Evolutionary conservation across 2,888 invertebrate species (phyloP).

Genomic region (Tachina grossa): DNA sequence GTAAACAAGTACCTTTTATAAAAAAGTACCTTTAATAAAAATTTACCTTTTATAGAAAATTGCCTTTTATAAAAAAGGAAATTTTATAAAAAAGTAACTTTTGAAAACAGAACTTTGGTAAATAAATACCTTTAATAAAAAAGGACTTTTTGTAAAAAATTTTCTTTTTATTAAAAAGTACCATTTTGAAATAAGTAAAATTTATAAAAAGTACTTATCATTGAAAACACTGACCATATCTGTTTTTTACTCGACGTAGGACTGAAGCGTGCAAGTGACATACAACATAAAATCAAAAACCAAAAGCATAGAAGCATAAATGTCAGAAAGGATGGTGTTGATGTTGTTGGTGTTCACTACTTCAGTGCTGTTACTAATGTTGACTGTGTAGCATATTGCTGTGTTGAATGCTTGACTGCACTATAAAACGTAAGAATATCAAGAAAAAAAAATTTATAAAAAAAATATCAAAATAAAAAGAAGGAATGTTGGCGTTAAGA

Average conservation of each 20-base stretch:
- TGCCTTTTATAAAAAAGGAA: too few relatives aligned
- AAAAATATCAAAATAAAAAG: background rate
- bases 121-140: too few relatives aligned
- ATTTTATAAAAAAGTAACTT: too few relatives aligned
- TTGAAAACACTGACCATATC: background rate
- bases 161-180: too few relatives aligned
- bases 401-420: slow-evolving; percentile 40
- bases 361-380: slow-evolving; percentile 24
- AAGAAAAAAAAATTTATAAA: background rate
- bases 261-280: background rate
- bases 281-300: slow-evolving; percentile 20
- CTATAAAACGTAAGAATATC: background rate
- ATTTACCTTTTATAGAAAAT: too few relatives aligned
- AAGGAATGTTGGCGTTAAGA: slow-evolving; percentile 55
- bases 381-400: slow-evolving; percentile 51
- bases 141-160: too few relatives aligned
- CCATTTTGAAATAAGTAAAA: too few relatives aligned
- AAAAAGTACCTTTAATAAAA: too few relatives aligned
- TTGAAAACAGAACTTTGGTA: too few relatives aligned
- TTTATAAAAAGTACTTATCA: too few relatives aligned
- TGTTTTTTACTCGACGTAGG: background rate
- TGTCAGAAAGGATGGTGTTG: slow-evolving; percentile 22
- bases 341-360: slow-evolving; percentile 10
- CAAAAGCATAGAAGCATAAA: slow-evolving; percentile 52
- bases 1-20: too few relatives aligned